phyloP scores from a whole-genome alignment of 2,888 invertebrate species.

The Drosophila tripunctata region DNA sequence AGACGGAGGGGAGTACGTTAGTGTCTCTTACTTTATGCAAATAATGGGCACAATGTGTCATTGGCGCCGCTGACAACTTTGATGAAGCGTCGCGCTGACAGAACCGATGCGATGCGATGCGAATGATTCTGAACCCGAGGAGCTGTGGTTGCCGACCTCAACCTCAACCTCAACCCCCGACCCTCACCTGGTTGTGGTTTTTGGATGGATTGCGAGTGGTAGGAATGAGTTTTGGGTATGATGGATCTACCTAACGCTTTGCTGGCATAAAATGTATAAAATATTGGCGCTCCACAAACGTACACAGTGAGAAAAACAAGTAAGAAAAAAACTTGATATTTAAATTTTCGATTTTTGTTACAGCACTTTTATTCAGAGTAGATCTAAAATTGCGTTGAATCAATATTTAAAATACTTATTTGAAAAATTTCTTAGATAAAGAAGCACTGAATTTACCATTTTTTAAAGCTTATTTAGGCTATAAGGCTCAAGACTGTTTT shows the following conservation, averaged over 20 bases:
- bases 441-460: too few species aligned
- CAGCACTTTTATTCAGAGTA: too few species aligned
- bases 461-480: too few species aligned
- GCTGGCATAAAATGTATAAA: constrained; percentile 71
- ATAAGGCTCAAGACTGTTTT: too few species aligned
- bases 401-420: too few species aligned
- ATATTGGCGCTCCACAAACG: constrained; percentile 68
- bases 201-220: neutral
- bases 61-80: constrained; percentile 68
- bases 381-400: too few species aligned
- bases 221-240: constrained; percentile 18
- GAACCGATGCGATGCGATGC: constrained; percentile 34
- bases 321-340: too few species aligned
- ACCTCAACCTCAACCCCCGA: too few species aligned
- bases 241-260: constrained; percentile 38
- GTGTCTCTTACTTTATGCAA: constrained; percentile 69
- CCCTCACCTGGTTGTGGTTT: constrained; percentile 3
- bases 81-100: constrained; percentile 68
- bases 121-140: constrained; percentile 24
- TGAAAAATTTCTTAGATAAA: too few species aligned
- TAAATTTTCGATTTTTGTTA: too few species aligned
- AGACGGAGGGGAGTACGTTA: neutral
- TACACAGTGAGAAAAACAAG: too few species aligned
- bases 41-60: constrained; percentile 78
- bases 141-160: constrained; percentile 4